Base-by-base conservation (phyloP, 2,113 vertebrate genomes). In the Isichthys henryi region DNA sequence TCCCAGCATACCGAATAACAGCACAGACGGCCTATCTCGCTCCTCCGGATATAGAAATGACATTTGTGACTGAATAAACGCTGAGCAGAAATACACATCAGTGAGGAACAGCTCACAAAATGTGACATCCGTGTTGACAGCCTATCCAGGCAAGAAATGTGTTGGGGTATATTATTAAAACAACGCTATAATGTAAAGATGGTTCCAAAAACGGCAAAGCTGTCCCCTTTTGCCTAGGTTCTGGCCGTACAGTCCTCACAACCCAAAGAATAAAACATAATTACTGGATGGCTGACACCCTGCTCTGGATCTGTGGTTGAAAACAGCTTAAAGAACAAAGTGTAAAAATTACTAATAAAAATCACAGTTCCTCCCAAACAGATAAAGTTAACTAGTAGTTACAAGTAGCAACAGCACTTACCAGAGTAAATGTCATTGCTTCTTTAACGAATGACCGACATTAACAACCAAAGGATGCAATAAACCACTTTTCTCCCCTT, bases 41-140 rank as follows among this genome's bases (percentile, higher is more conserved):
- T 58, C 21, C 52, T 88, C 52, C 87, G 27, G 84, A 86, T 86
- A 86, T 87, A 58, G 86, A 66, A 88, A 88, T 88, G 87, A 45
- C 87, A 66, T 58, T 66, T 66, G 56, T 56, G 87, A 62, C 53
- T 62, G 87, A 88, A 88, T 35, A 66, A 88, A 88, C 8, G 58
- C 35, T 13, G 85, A 87, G 50, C 15, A 66, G 43, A 62, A 66
- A 88, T 45, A 45, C 56, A 62, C 87, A 43, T 45, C 52, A 27
- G 85, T 53, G 49, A 86, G 85, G 49, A 86, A 52, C 85, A 86
- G 43, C 39, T 45, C 27, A 48, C 10, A 35, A 27, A 53, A 53
- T 19, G 85, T 39, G 85, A 87, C n/a, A 87, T 31, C 31, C 49
- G 50, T 39, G 85, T 56, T 53, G 15, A 35, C 49, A 53, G 49